A percentile compares a stretch with the other conserved stretches of the same genome.
phyloP scores from a whole-genome alignment of 2,113 vertebrate species.

The Hirundichthys speculiger region DNA sequence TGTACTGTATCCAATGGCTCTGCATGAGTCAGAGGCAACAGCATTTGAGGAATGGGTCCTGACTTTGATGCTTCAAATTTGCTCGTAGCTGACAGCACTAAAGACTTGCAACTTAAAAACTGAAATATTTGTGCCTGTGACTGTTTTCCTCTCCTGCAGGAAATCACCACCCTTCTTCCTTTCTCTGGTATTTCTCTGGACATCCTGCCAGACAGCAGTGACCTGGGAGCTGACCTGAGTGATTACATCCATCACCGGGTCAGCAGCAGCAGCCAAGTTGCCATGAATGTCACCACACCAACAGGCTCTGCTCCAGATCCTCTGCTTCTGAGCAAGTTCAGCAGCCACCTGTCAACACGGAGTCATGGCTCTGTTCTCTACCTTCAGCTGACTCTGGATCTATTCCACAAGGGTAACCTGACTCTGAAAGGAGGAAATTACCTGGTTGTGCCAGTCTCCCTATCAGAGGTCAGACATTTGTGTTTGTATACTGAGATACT shows the following conservation, averaged over 20 bases:
- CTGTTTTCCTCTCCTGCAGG: constrained; percentile 74
- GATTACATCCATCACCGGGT: constrained; percentile 94
- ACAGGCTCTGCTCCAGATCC: constrained; percentile 90
- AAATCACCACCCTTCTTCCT: constrained; percentile 87
- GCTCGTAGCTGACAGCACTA: constrained; percentile 39
- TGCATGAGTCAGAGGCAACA: constrained; percentile 66
- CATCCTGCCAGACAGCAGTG: constrained; percentile 90
- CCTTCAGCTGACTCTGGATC: constrained; percentile 93
- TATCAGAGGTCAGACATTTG: constrained; percentile 84
- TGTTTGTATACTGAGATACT: background rate
- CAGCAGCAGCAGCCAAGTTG: constrained; percentile 88
- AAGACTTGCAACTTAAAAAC: constrained; percentile 27
- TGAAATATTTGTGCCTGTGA: constrained; percentile 5
- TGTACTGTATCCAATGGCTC: constrained; percentile 67
- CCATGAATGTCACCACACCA: constrained; percentile 90
- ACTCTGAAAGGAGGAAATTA: constrained; percentile 95
- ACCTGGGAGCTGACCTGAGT: constrained; percentile 89
- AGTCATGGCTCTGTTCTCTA: constrained; percentile 97
- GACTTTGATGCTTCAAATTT: constrained; percentile 54
- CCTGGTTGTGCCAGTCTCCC: constrained; percentile 94
- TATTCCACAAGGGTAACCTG: constrained; percentile 93
- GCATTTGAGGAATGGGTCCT: constrained; percentile 58
- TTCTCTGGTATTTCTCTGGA: constrained; percentile 91
- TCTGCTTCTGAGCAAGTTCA: constrained; percentile 88
- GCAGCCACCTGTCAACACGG: constrained; percentile 90